Conservation (phyloP, 2,797 vertebrate genomes). For the Lophotriccus pileatus region DNA sequence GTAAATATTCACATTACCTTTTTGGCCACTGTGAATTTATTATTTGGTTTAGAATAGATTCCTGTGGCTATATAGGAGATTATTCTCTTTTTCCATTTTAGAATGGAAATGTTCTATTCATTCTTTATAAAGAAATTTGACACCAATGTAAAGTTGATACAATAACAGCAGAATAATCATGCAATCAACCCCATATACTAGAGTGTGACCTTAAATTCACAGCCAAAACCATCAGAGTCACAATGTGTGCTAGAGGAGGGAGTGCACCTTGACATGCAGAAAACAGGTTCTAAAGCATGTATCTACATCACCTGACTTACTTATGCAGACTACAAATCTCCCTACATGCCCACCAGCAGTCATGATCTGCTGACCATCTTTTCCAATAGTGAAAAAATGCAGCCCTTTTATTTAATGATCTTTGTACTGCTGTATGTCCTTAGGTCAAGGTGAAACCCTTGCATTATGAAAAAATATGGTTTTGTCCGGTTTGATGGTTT, state of each 20-base stretch:
- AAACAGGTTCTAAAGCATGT: neutral
- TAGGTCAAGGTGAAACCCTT: neutral
- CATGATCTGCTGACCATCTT: neutral
- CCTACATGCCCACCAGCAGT: neutral
- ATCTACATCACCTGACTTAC: accelerated
- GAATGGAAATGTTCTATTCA: neutral
- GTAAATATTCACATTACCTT: neutral
- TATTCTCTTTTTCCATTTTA: neutral
- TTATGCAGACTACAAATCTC: neutral
- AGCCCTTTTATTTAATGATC: neutral
- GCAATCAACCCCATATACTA: neutral
- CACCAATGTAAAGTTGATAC: neutral
- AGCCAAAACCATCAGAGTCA: neutral
- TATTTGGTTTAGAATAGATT: neutral
- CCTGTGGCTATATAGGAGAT: neutral
- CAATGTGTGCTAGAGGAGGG: neutral
- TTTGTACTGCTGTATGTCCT: neutral
- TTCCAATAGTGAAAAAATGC: neutral
- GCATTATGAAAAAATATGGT: neutral
- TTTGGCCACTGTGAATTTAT: neutral
- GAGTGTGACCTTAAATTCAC: neutral
- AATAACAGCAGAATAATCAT: neutral
- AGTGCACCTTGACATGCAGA: neutral
- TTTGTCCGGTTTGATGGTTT: neutral
- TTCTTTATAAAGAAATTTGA: neutral